Conservation (phyloP, 2,888 invertebrate species). For the Tupiocoris notatus region DNA sequence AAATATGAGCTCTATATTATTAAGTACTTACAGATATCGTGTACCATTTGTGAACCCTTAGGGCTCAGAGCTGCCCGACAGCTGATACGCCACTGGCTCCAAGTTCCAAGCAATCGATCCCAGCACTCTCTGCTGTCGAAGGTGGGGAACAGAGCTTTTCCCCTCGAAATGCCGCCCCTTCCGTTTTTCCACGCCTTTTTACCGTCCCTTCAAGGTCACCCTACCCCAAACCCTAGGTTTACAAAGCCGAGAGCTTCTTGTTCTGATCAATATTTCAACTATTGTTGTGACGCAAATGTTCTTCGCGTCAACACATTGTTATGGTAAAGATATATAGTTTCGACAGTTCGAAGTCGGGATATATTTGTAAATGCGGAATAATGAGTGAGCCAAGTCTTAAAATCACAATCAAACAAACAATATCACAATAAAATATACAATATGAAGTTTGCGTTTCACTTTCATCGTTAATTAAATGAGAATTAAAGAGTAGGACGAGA, state of each 20-base stretch:
- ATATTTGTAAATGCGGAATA: no score
- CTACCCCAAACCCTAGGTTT: not conserved
- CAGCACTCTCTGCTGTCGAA: not conserved
- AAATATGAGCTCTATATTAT: no score
- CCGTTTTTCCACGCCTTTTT: not conserved
- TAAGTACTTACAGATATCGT: conserved; percentile 13
- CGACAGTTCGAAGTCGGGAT: no score
- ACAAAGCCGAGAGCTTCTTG: not conserved
- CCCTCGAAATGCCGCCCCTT: not conserved
- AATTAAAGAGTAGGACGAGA: no score
- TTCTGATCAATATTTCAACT: not conserved
- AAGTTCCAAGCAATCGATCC: not conserved
- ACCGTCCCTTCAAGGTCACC: not conserved
- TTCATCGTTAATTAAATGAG: no score
- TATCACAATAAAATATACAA: no score
- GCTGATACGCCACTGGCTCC: conserved; percentile 20
- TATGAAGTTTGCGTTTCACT: no score
- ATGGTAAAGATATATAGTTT: no score
- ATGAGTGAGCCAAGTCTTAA: no score
- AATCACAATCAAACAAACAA: no score
- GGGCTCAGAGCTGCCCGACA: conserved; percentile 17
- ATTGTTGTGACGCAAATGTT: not conserved
- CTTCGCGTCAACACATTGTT: no score
- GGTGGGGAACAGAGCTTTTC: not conserved
- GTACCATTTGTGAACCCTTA: conserved; percentile 14